Evolutionary conservation across 2,113 vertebrate species (phyloP), one percentile per base, ranked within the genome.

Genomic region (Ammodytes marinus): DNA sequence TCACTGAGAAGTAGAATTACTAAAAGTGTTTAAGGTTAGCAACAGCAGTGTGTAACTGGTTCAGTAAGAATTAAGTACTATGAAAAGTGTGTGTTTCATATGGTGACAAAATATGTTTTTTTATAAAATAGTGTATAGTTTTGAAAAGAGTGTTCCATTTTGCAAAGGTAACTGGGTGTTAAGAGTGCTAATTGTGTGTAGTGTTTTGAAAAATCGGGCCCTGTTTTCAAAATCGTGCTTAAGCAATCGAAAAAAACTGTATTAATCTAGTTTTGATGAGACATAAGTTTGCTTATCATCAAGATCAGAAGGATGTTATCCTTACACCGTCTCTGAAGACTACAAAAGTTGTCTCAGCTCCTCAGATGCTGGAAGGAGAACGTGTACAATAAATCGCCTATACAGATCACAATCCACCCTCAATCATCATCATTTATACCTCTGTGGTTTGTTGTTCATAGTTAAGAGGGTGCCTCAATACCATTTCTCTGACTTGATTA

Each of bases 191-290:
- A 27, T 27, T 27, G 27, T 27, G 27, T 27, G 2, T 27, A 27
- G 27, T 27, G 27, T 27, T 27, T 27, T 27, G 27, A 27, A 27
- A 27, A 27, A 27, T 27, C 27, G 27, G 27, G 27, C 27, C 27
- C 27, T 27, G 27, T 27, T 27, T 27, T 27, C 27, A 27, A 27
- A 27, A 27, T 27, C 27, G 27, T 27, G 27, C 27, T 27, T 27
- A 27, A 27, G 27, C 27, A 27, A 27, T 27, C 27, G 27, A 27
- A 27, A 1, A 27, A 27, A 27, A 27, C 27, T 70, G 54, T 75
- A 80, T 80, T 86, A 53, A 81, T 84, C 57, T 72, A 7, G 59
- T 73, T 86, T 53, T 63, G 80, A 88, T 49, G 74, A 79, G 49
- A 37, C 72, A 47, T 59, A 49, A 69, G 42, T 87, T 74, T 81